Percentiles rank a stretch among this genome's conserved stretches.
These are phyloP conservation scores for Diabrotica virgifera DNA, from an alignment of 1,140 invertebrate genomes.

Conservation along the genomic window DNA sequence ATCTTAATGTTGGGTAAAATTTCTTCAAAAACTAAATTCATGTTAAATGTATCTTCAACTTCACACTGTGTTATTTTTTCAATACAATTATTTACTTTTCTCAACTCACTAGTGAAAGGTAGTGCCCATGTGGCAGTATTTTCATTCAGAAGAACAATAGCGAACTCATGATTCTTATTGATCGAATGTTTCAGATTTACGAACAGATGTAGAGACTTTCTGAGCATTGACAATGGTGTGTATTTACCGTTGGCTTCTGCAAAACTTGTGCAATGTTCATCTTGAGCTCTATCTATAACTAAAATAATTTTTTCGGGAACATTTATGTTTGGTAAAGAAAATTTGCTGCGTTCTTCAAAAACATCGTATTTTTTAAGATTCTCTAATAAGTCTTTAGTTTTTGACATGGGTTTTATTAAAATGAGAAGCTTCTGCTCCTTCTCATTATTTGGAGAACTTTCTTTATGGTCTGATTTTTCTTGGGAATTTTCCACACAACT, in stretches of 20 bases:
- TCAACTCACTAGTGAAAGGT: slow-evolving; percentile 62
- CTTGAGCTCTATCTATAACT: slow-evolving; percentile 64
- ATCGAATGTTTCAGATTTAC: slow-evolving; percentile 62
- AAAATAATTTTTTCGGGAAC: slow-evolving; percentile 63
- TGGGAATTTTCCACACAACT: too few relatives aligned
- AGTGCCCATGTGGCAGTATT: slow-evolving; percentile 56
- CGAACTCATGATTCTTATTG: slow-evolving; percentile 65
- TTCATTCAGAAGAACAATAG: slow-evolving; percentile 59
- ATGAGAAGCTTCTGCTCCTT: too few relatives aligned
- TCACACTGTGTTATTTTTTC: slow-evolving; percentile 55
- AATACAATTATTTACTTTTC: slow-evolving; percentile 57
- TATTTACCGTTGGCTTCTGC: slow-evolving; percentile 57
- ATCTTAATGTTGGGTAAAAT: slow-evolving; percentile 54
- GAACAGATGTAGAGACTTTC: slow-evolving; percentile 63
- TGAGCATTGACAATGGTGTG: slow-evolving; percentile 61
- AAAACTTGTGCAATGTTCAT: slow-evolving; percentile 58
- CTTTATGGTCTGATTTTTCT: too few relatives aligned
- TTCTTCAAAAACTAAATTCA: slow-evolving; percentile 58
- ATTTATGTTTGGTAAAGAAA: slow-evolving; percentile 54
- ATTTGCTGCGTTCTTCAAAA: slow-evolving; percentile 23
- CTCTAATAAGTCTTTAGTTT: not conserved
- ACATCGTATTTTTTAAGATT: slow-evolving; percentile 26
- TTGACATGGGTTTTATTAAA: too few relatives aligned
- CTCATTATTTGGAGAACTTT: too few relatives aligned
- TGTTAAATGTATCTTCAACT: slow-evolving; percentile 56